These are phyloP conservation scores for Sycophila sp. DNA, from an alignment of 1,140 invertebrate genomes.

Conservation along the genomic window DNA sequence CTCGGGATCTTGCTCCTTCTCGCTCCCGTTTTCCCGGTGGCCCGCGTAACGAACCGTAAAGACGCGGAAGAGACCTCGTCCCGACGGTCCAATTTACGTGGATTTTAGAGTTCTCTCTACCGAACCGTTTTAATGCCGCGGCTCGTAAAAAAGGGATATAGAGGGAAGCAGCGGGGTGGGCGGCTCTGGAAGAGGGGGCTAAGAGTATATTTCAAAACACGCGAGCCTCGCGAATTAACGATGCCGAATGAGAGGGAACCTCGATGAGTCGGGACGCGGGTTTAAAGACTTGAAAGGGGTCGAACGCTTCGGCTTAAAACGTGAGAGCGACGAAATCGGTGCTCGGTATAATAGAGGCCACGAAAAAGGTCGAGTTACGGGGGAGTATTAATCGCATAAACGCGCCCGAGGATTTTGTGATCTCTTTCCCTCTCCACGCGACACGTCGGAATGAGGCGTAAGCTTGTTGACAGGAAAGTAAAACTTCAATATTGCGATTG, in stretches of 20 bases:
- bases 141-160: neutral
- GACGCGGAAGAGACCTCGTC: neutral
- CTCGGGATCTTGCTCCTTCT: too few species aligned
- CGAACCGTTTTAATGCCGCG: conserved; percentile 10
- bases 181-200: neutral
- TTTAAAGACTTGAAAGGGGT: neutral
- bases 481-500: too few species aligned
- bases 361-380: neutral
- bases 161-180: neutral
- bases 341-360: too few species aligned
- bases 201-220: neutral
- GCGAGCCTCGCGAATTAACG: neutral
- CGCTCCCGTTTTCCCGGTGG: too few species aligned
- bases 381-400: too few species aligned
- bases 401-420: too few species aligned
- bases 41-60: conserved; percentile 15
- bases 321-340: neutral
- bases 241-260: neutral
- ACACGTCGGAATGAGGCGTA: too few species aligned
- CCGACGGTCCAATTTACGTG: conserved; percentile 9
- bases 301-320: too few species aligned
- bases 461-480: too few species aligned
- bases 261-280: too few species aligned
- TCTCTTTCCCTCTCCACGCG: too few species aligned
- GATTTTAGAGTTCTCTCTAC: neutral